A percentile compares a stretch with the other conserved stretches of the same genome.
phyloP scores from a whole-genome alignment of 1,140 invertebrate species.

The Papilio dardanus region DNA sequence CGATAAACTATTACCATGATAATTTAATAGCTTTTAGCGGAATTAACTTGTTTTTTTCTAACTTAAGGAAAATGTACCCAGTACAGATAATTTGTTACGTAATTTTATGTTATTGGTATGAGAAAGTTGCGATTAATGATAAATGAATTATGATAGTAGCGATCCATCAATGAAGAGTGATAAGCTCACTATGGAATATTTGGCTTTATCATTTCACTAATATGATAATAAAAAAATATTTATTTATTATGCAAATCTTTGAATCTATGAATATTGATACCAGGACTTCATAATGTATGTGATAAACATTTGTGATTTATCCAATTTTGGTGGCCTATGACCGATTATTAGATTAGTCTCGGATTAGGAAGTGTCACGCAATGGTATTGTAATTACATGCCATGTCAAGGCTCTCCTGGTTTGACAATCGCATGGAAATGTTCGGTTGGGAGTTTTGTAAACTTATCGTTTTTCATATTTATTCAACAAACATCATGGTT shows the following conservation, averaged over 20 bases:
- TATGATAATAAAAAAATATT: not conserved
- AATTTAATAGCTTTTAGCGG: not conserved
- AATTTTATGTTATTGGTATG: not conserved
- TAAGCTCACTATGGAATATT: slow-evolving; percentile 7
- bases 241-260: not conserved
- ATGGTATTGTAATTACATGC: slow-evolving; percentile 11
- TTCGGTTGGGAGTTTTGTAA: not conserved
- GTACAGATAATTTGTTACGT: not conserved
- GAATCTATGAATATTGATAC: not conserved
- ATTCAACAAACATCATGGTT: not conserved
- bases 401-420: not conserved
- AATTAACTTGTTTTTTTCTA: not conserved
- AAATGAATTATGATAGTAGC: not conserved
- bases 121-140: not conserved
- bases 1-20: not conserved
- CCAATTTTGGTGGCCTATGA: not conserved
- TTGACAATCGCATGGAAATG: slow-evolving; percentile 12
- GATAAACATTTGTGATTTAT: not conserved
- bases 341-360: not conserved
- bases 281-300: not conserved
- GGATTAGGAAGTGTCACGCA: slow-evolving; percentile 5
- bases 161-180: slow-evolving; percentile 7
- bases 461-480: not conserved
- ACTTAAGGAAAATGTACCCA: not conserved
- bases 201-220: not conserved